Evolutionary conservation across 2,888 invertebrate genomes (phyloP).

Genomic region (Clunio marinus): DNA sequence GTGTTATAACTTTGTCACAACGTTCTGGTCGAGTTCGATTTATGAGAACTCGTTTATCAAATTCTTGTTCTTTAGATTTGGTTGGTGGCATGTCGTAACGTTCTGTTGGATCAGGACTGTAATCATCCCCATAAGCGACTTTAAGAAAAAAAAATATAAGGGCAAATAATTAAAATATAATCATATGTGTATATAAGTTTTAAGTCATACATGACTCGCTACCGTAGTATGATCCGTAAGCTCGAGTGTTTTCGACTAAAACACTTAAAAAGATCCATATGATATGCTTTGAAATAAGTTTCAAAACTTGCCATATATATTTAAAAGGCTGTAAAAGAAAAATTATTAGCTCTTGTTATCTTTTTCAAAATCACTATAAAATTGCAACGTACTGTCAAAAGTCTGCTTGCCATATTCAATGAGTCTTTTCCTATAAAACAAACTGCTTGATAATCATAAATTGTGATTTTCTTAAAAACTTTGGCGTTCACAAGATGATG

Average conservation of each 20-base stretch:
- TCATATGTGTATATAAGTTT: too few species aligned
- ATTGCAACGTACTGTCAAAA: conserved; percentile 62
- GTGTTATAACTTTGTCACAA: conserved; percentile 70
- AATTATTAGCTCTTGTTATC: conserved; percentile 26
- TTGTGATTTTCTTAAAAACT: conserved; percentile 68
- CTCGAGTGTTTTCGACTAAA: conserved; percentile 53
- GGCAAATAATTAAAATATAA: not conserved
- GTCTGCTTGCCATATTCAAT: conserved; percentile 57
- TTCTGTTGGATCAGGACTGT: conserved; percentile 38
- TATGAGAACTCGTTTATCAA: conserved; percentile 63
- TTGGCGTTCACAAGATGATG: conserved; percentile 65
- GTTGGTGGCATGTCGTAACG: conserved; percentile 46
- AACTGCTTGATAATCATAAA: conserved; percentile 86
- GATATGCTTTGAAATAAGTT: conserved; percentile 58
- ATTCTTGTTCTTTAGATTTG: conserved; percentile 55
- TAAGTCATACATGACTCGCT: conserved; percentile 7
- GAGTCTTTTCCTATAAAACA: conserved; percentile 69
- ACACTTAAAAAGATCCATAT: conserved; percentile 59
- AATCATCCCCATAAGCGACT: conserved; percentile 39
- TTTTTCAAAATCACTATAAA: too few species aligned
- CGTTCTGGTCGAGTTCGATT: conserved; percentile 77
- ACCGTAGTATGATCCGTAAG: conserved; percentile 45
- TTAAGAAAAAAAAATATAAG: not conserved
- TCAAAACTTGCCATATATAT: conserved; percentile 56
- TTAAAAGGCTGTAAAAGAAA: conserved; percentile 55